Percentiles rank a stretch among this genome's conserved stretches.
Conservation (phyloP, 2,888 invertebrate species). For the Ormyrus thymus region DNA sequence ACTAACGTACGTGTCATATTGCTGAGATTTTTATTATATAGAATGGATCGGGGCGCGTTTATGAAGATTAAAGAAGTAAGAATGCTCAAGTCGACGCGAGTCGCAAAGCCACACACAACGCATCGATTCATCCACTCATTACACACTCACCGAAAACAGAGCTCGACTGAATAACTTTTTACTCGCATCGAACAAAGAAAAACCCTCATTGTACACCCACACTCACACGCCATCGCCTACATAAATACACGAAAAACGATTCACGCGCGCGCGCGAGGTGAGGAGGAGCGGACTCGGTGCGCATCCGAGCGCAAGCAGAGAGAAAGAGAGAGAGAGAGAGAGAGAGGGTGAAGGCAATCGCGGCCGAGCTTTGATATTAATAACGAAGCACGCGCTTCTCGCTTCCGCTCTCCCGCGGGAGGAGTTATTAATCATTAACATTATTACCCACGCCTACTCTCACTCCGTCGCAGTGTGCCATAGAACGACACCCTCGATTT, state of each 20-base stretch:
- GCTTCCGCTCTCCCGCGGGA: slow-evolving; percentile 5
- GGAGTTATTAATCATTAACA: not conserved
- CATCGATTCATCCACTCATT: slow-evolving; percentile 11
- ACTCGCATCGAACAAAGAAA: slow-evolving; percentile 14
- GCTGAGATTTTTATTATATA: slow-evolving; percentile 62
- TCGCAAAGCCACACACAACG: slow-evolving; percentile 27
- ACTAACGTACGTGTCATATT: slow-evolving; percentile 61
- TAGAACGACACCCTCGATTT: not conserved
- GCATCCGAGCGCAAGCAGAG: slow-evolving; percentile 29
- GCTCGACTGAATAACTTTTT: slow-evolving; percentile 22
- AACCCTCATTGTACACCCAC: not conserved
- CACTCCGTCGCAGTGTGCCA: slow-evolving; percentile 17
- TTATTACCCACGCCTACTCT: not conserved
- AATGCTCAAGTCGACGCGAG: slow-evolving; percentile 17
- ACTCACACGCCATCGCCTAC: no score
- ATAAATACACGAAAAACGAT: slow-evolving; percentile 2
- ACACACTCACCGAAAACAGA: slow-evolving; percentile 12
- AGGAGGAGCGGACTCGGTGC: slow-evolving; percentile 3
- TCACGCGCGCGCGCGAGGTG: slow-evolving; percentile 31
- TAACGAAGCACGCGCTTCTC: slow-evolving; percentile 6
- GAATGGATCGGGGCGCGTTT: slow-evolving; percentile 41
- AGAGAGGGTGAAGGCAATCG: not conserved
- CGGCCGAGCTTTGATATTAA: slow-evolving; percentile 33
- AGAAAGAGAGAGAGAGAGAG: slow-evolving; percentile 48
- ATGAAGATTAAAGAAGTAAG: slow-evolving; percentile 40